phyloP scores from a whole-genome alignment of 2,797 vertebrate genomes.

The Lerista edwardsae region DNA sequence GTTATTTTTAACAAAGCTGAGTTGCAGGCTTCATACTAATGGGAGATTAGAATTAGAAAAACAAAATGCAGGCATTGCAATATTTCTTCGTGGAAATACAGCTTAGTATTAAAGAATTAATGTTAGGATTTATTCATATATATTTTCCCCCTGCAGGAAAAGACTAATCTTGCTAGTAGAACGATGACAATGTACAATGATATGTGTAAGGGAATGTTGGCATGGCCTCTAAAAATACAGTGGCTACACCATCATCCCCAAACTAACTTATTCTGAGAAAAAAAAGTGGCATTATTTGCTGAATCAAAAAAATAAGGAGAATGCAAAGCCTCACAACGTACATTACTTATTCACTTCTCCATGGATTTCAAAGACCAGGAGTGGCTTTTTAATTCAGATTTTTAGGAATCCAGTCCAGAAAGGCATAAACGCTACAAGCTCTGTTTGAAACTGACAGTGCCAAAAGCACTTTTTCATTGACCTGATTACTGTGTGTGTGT shows the following conservation, averaged over 20 bases:
- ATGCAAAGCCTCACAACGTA: neutral
- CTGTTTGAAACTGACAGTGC: neutral
- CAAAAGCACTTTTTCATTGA: neutral
- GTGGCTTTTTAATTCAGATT: neutral
- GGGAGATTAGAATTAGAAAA: conserved; percentile 2
- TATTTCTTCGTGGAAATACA: conserved; percentile 2
- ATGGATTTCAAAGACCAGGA: neutral
- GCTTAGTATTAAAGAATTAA: conserved; percentile 10
- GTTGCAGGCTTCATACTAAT: neutral
- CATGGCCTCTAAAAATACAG: neutral
- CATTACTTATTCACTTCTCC: neutral
- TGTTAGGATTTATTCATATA: conserved; percentile 7
- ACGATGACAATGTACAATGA: neutral
- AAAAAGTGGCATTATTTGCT: neutral
- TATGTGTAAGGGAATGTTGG: neutral
- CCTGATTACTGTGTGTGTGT: neutral
- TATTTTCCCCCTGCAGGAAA: neutral
- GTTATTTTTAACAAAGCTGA: conserved; percentile 22
- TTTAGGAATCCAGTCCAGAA: neutral
- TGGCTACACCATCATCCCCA: neutral
- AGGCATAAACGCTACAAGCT: neutral
- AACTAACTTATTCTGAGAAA: neutral
- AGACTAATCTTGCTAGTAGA: neutral
- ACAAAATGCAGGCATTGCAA: conserved; percentile 6
- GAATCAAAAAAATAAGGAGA: neutral